Evolutionary conservation across 2,113 vertebrate species (phyloP).

Genomic region (Aviceda subcristata): DNA sequence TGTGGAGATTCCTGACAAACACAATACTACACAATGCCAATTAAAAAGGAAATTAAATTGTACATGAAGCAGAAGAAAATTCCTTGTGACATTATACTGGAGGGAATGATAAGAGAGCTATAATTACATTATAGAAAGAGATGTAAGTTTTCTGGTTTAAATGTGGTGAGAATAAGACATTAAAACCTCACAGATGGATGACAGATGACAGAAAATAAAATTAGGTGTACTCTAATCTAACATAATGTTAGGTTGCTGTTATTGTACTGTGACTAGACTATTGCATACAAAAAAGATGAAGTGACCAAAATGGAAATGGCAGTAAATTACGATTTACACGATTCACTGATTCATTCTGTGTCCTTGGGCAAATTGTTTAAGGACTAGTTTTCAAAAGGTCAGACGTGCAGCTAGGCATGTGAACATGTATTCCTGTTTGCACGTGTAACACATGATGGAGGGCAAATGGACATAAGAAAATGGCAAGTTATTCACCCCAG

Average conservation of each 20-base stretch:
- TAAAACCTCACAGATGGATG: slow-evolving; percentile 2
- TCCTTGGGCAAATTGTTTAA: neutral
- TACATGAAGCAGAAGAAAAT: slow-evolving; percentile 44
- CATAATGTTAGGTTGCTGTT: neutral
- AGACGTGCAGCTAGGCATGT: neutral
- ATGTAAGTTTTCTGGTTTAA: slow-evolving; percentile 34
- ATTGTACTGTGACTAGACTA: neutral
- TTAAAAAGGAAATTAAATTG: slow-evolving; percentile 53
- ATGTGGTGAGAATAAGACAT: slow-evolving; percentile 27
- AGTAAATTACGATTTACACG: neutral
- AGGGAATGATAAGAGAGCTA: slow-evolving; percentile 35
- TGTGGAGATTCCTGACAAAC: slow-evolving; percentile 29
- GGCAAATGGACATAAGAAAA: neutral
- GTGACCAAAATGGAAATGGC: neutral
- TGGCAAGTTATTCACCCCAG: neutral
- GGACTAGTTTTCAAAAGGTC: neutral
- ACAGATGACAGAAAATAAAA: slow-evolving; percentile 39
- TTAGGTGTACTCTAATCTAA: neutral
- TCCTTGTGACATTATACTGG: slow-evolving; percentile 40
- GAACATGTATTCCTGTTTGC: neutral
- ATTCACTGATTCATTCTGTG: neutral
- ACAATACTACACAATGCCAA: neutral
- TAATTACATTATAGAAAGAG: slow-evolving; percentile 31
- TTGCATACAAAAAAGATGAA: slow-evolving; percentile 21
- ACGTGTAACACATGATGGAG: neutral